Percentiles rank a stretch among this genome's conserved stretches.
phyloP scores from a whole-genome alignment of 2,888 invertebrate genomes.

The Caenorhabditis sinica region DNA sequence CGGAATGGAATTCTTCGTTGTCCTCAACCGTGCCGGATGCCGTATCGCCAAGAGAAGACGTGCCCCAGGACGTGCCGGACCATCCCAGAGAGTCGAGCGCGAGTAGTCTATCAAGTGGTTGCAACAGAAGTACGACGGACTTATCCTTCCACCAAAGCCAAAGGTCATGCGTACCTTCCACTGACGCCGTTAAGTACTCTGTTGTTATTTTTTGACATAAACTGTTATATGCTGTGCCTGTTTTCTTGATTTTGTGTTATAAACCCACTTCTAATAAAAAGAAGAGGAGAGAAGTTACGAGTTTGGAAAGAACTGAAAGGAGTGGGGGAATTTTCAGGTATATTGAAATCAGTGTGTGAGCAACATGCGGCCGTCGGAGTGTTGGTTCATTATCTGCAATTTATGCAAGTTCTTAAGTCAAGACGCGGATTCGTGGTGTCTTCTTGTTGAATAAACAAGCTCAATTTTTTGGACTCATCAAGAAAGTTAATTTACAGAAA shows the following conservation, averaged over 20 bases:
- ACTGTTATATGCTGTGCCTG: slow-evolving; percentile 67
- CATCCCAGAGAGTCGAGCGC: slow-evolving; percentile 94
- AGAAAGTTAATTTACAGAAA: too few relatives aligned
- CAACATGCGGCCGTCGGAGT: too few relatives aligned
- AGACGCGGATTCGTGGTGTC: too few relatives aligned
- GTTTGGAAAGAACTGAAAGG: too few relatives aligned
- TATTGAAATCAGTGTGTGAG: too few relatives aligned
- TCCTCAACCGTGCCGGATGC: slow-evolving; percentile 97
- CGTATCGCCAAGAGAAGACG: slow-evolving; percentile 96
- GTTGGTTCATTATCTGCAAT: too few relatives aligned
- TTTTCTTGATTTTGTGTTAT: not conserved
- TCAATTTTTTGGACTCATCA: too few relatives aligned
- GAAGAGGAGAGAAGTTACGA: not conserved
- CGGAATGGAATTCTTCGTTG: slow-evolving; percentile 99
- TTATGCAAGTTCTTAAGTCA: too few relatives aligned
- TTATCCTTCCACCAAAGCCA: slow-evolving; percentile 92
- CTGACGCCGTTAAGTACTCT: slow-evolving; percentile 77
- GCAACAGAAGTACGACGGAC: slow-evolving; percentile 99
- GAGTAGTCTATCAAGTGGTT: slow-evolving; percentile 99
- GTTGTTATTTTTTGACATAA: slow-evolving; percentile 69
- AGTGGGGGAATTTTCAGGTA: too few relatives aligned
- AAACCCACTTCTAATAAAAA: not conserved
- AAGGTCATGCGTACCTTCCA: slow-evolving; percentile 81
- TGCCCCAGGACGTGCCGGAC: slow-evolving; percentile 95
- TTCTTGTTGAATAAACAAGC: too few relatives aligned